These are phyloP conservation scores for Physeter macrocephalus DNA, from an alignment of 2,113 vertebrate genomes.

Conservation along the genomic window DNA sequence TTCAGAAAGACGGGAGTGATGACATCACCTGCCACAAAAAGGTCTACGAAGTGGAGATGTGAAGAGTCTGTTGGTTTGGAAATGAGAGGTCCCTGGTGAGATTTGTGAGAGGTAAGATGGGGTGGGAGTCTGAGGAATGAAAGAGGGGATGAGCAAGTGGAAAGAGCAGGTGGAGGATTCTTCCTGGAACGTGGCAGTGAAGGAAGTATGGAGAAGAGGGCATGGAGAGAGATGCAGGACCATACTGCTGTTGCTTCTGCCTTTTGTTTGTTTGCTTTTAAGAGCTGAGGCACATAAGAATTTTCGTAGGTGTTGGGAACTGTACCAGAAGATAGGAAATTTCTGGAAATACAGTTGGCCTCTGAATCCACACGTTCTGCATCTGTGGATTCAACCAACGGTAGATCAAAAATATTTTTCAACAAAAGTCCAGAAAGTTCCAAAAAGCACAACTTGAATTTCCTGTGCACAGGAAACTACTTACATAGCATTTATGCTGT, in stretches of 20 bases:
- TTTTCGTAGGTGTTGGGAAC: background rate
- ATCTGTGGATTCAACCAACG: background rate
- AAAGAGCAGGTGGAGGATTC: background rate
- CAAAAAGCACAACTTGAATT: background rate
- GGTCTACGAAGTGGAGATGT: background rate
- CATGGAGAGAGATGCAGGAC: accelerated
- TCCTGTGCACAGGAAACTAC: background rate
- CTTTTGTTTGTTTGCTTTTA: background rate
- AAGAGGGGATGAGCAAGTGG: background rate
- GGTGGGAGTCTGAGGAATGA: background rate
- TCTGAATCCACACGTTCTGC: background rate
- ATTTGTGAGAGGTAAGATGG: background rate
- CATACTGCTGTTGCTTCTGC: background rate
- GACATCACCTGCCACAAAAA: background rate
- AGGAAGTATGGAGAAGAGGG: accelerated
- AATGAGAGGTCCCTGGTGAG: background rate
- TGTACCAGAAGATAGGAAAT: background rate
- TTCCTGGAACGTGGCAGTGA: background rate
- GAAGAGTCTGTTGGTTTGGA: background rate
- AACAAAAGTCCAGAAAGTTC: background rate
- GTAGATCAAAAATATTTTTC: background rate
- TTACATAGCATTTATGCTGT: background rate
- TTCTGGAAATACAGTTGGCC: background rate
- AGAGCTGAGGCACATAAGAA: background rate
- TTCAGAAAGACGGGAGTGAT: background rate